Evolutionary conservation across 1,140 invertebrate species (phyloP), one percentile per base, ranked within the genome.

Genomic region (Planococcus citri): DNA sequence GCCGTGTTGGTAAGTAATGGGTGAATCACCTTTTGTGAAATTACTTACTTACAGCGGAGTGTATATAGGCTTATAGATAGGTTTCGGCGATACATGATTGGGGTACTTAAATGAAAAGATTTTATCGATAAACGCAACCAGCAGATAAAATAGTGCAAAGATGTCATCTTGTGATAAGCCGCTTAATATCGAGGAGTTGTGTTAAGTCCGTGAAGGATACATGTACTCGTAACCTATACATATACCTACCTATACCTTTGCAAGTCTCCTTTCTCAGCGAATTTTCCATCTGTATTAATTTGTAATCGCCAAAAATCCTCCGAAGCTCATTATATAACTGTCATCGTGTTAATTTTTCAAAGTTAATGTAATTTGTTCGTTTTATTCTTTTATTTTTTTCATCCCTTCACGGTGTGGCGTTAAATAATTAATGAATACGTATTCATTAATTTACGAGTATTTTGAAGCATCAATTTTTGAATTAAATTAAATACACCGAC

Each of bases 371-470:
- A 51, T 51, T 51, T 51, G 41, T 51, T 51, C 10, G 17, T 51
- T 51, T 51, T 51, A 51, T 51, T 17, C 41, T 20, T 51, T 51
- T 51, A 51, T 51, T 51, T 51, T 51, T 51, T 51, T 51, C 17
- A 51, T n/a, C n/a, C 41, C 12, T 51, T 20, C 10, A n/a, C n/a
- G n/a, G n/a, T n/a, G 41, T 51, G 17, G 12, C 41, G 41, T 51
- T 51, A 51, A 51, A 51, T 51, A 51, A 51, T 51, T 51, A 51
- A 51, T 51, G 41, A 51, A 51, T 51, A 51, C n/a, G 29, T 51
- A 51, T 51, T 51, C 41, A 51, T 51, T 51, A 51, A 51, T 51
- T 51, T n/a, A n/a, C 12, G 41, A 51, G n/a, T 51, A 51, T 51
- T 51, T 14, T 51, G 41, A 51, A 51, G 41, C 41, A 51, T 51